Base-by-base conservation (phyloP, 2,888 invertebrate species). In the Mycalesis mineus region DNA sequence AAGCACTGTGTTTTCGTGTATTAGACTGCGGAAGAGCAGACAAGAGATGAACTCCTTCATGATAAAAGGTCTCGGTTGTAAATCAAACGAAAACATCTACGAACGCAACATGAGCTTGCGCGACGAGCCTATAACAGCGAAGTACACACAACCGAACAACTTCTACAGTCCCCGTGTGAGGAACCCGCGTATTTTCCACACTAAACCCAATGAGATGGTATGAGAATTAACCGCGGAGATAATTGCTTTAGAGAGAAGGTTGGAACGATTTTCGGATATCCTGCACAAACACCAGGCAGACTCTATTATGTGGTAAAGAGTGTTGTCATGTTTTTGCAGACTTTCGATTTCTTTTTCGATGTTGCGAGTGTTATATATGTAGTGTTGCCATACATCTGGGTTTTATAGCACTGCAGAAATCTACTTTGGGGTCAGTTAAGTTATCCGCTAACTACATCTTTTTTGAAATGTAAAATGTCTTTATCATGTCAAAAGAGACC, bases 1-100 rank as follows among this genome's bases (percentile, higher is more conserved):
- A 5, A 93, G 93, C 72, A 94, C 94, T 0, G 91, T 95, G 13
- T 85, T 95, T 55, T 93, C 93, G 1, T 95, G 95, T 70, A 92
- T 94, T 11, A 91, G 91, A 60, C 82, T 93, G 0, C 90, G 90
- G 61, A 91, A 84, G 66, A 84, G 86, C 22, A 84, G 89, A 47
- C 90, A 90, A 67, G 84, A 91, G 62, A 72, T 88, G 22, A 80
- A 78, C 64, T 75, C 82, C 1, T 83, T 86, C 59, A 78, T 82
- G 5, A 79, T 85, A 68, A 84, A 82, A 61, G 76, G 81, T 41
- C 68, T 80, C 29, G 84, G 86, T 54, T 82, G 80, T 58, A 84
- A 79, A 55, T 77, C 73, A 6, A 84, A 82, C 57, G 85, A 88
- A 55, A 87, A 88, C 57, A 78, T 88, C 28, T 90, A 90, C 62